Conservation (phyloP, 2,888 invertebrate species). For the Himalopsyche japonica region DNA sequence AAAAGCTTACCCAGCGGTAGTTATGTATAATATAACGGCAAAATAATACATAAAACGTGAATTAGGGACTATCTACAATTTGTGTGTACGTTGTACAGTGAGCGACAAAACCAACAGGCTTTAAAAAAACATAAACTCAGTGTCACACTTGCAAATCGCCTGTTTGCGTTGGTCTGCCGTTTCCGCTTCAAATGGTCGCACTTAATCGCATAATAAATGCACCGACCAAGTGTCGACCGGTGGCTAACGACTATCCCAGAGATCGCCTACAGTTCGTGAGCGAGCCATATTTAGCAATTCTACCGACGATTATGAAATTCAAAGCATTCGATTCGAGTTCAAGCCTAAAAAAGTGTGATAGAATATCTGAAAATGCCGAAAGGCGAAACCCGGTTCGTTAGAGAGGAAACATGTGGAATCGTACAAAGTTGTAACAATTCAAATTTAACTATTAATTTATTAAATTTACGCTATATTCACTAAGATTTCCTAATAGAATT, state of each 20-base stretch:
- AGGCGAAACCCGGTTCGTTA: no score
- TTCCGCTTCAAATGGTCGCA: constrained; percentile 24
- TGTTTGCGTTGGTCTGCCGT: not conserved
- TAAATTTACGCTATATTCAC: no score
- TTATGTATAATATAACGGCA: no score
- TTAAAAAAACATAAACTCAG: not conserved
- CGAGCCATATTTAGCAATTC: not conserved
- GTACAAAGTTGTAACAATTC: no score
- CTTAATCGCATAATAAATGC: constrained; percentile 33
- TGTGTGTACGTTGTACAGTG: not conserved
- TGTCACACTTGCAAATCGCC: not conserved
- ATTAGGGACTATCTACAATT: not conserved
- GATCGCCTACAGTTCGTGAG: not conserved
- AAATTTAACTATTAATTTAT: no score
- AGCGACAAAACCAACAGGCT: not conserved
- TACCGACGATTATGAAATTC: no score
- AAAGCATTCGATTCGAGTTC: no score
- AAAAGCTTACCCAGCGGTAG: no score
- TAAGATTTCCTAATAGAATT: no score
- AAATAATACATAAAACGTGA: not conserved
- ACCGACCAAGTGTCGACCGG: constrained; percentile 28
- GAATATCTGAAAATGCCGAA: no score
- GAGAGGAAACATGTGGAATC: no score
- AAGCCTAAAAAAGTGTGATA: no score
- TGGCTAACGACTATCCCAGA: constrained; percentile 26